These are phyloP conservation scores for Heliothis subflexa DNA, from an alignment of 1,140 invertebrate species.

Conservation along the genomic window DNA sequence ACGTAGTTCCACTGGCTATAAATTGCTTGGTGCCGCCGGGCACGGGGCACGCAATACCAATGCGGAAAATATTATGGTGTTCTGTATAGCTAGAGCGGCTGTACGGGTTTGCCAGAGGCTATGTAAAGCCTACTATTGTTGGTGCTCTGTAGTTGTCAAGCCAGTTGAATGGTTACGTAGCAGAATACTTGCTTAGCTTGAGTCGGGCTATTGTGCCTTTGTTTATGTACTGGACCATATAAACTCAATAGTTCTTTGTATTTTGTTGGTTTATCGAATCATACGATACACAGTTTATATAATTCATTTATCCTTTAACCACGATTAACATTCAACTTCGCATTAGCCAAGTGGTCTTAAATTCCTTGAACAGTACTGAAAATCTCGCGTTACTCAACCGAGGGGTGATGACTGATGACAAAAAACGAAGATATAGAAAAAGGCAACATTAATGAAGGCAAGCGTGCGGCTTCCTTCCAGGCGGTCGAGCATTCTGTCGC, in stretches of 20 bases:
- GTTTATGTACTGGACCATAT: conserved; percentile 26
- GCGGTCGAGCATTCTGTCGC: conserved; percentile 55
- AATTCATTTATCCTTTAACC: too few relatives aligned
- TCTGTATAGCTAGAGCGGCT: conserved; percentile 63
- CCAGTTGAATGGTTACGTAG: conserved; percentile 35
- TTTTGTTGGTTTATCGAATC: background rate
- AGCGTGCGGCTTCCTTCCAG: conserved; percentile 52
- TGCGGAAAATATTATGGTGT: conserved; percentile 79
- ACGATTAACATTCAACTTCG: too few relatives aligned
- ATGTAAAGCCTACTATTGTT: conserved; percentile 51
- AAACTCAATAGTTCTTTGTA: background rate
- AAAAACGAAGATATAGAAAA: conserved; percentile 8
- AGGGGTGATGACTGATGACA: conserved; percentile 13
- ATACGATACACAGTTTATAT: background rate
- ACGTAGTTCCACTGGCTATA: conserved; percentile 76
- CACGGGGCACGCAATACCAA: conserved; percentile 83
- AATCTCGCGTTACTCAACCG: background rate
- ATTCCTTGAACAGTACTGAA: conserved; percentile 2
- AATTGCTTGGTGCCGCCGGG: conserved; percentile 80
- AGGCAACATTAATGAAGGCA: conserved; percentile 30
- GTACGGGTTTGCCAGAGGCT: conserved; percentile 60
- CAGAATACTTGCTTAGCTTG: conserved; percentile 14
- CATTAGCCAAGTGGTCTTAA: background rate
- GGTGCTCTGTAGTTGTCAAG: conserved; percentile 43
- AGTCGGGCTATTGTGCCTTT: conserved; percentile 25